Evolutionary conservation across 2,797 vertebrate species (phyloP).

Genomic region (Circus cinereus): DNA sequence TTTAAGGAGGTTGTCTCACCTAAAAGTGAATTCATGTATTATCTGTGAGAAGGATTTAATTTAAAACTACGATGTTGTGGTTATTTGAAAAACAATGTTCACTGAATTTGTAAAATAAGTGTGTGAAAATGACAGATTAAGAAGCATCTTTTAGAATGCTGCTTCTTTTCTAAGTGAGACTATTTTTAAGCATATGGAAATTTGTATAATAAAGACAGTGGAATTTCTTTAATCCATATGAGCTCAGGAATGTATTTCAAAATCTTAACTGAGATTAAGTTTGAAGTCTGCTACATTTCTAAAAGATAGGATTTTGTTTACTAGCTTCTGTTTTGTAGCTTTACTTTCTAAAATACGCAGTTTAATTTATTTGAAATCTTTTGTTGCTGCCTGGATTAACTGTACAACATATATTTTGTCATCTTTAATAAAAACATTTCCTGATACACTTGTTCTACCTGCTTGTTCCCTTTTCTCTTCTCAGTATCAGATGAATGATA

Average conservation of each 20-base stretch:
- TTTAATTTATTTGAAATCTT: constrained; percentile 58
- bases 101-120: neutral
- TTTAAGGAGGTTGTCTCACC: neutral
- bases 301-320: constrained; percentile 44
- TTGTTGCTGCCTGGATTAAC: constrained; percentile 27
- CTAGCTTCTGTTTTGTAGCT: constrained; percentile 43
- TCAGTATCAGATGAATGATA: neutral
- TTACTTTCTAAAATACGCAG: constrained; percentile 36
- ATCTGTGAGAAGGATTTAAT: neutral
- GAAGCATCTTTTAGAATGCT: neutral
- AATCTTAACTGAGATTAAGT: constrained; percentile 30
- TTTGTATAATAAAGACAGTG: constrained; percentile 28
- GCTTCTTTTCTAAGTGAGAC: constrained; percentile 30
- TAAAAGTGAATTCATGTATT: neutral
- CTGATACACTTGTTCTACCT: constrained; percentile 25
- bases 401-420: constrained; percentile 35
- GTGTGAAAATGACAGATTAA: constrained; percentile 32
- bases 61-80: neutral
- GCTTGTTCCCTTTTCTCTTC: constrained; percentile 20
- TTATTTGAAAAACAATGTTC: neutral
- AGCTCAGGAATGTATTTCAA: constrained; percentile 58
- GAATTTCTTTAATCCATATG: constrained; percentile 38
- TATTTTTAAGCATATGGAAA: constrained; percentile 33
- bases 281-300: constrained; percentile 43
- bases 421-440: constrained; percentile 70